Conservation (phyloP, 2,797 vertebrate species). For the Phaenicophaeus curvirostris region DNA sequence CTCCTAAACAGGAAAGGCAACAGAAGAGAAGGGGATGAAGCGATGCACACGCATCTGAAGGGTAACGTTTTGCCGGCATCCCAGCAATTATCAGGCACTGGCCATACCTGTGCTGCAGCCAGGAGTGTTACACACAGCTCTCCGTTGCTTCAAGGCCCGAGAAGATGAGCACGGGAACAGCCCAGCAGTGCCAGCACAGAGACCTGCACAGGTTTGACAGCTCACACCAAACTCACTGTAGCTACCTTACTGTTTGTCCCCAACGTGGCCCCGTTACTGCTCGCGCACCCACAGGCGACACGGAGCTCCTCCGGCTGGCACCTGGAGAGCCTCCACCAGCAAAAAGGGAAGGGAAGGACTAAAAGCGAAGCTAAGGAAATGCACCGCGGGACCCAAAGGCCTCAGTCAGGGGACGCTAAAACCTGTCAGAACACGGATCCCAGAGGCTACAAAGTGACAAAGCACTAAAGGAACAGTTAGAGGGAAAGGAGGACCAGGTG, state of each 20-base stretch:
- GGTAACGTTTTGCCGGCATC: neutral
- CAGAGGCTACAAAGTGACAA: neutral
- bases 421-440: accelerated
- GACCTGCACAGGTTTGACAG: neutral
- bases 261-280: accelerated
- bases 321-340: neutral
- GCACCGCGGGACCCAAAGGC: neutral
- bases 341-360: neutral
- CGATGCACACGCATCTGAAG: accelerated
- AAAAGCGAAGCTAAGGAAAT: neutral
- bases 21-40: neutral
- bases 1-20: neutral
- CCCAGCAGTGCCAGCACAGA: neutral
- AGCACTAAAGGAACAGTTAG: accelerated
- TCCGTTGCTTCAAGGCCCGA: accelerated
- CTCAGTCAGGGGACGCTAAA: accelerated
- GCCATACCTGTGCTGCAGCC: accelerated
- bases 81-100: neutral
- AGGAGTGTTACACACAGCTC: accelerated
- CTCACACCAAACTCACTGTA: neutral
- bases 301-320: neutral
- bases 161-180: neutral
- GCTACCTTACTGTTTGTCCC: neutral
- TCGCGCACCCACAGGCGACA: accelerated
- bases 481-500: neutral